phyloP scores from a whole-genome alignment of 2,888 invertebrate genomes.

The Tortricodes alternella region DNA sequence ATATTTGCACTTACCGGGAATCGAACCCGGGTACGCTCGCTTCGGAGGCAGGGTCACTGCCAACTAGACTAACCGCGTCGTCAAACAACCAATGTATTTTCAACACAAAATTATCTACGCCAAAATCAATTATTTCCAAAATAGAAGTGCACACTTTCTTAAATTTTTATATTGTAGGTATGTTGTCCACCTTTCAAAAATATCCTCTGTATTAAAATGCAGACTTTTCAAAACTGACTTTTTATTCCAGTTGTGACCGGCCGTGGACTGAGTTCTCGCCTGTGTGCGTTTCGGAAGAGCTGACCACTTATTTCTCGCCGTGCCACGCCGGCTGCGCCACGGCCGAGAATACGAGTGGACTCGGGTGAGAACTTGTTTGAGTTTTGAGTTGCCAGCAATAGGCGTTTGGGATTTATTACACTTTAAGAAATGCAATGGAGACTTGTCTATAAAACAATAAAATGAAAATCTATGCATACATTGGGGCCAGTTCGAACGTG shows the following conservation, averaged over 20 bases:
- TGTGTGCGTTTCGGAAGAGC: constrained; percentile 14
- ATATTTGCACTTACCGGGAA: no score
- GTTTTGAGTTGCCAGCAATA: neutral
- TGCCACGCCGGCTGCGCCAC: constrained; percentile 26
- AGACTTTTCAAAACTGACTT: neutral
- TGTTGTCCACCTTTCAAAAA: neutral
- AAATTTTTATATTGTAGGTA: no score
- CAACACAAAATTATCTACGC: no score
- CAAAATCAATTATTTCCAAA: no score
- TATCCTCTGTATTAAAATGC: neutral
- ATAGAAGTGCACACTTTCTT: no score
- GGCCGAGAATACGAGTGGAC: neutral
- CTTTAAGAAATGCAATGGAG: neutral
- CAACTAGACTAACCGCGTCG: no score
- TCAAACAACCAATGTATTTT: no score
- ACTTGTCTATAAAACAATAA: no score
- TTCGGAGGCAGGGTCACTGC: no score
- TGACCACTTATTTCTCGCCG: constrained; percentile 26
- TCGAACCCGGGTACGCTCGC: no score
- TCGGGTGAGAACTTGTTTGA: neutral
- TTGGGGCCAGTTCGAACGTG: no score
- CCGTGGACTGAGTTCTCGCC: constrained; percentile 25
- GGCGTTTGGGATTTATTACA: neutral
- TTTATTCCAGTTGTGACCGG: constrained; percentile 18
- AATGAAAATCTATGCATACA: no score